Evolutionary conservation across 1,140 invertebrate species (phyloP).

Genomic region (Orchestia grillus): DNA sequence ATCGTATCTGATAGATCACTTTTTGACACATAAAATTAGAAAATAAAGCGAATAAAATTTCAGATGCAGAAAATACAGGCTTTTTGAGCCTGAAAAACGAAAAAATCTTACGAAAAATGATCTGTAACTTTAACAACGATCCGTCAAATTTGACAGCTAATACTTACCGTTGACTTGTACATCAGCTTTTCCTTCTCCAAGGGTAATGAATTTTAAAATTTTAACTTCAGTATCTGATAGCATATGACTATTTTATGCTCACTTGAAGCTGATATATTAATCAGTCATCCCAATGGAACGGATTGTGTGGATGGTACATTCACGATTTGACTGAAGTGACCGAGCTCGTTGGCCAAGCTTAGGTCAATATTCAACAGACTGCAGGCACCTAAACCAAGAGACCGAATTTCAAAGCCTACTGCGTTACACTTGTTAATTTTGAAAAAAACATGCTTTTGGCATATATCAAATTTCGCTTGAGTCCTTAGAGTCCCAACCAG

Average conservation of each 20-base stretch:
- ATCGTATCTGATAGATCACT: neutral
- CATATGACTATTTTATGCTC: no score
- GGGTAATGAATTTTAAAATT: neutral
- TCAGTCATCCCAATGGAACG: neutral
- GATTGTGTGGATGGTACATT: neutral
- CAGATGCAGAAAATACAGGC: neutral
- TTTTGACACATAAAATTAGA: neutral
- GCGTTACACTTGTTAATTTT: neutral
- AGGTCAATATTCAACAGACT: neutral
- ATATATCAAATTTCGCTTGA: neutral
- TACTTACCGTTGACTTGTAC: neutral
- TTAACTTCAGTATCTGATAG: no score
- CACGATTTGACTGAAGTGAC: neutral
- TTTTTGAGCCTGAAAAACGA: neutral
- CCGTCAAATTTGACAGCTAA: neutral
- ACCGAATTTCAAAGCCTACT: neutral
- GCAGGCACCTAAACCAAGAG: no score
- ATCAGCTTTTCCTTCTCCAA: neutral
- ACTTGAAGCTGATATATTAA: neutral
- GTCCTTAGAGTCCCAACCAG: neutral
- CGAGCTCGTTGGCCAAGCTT: neutral
- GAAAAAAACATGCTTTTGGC: neutral
- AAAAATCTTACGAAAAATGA: no score
- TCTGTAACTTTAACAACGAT: neutral
- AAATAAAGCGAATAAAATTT: neutral